Evolutionary conservation across 2,797 vertebrate genomes (phyloP), one percentile per base, ranked within the genome.

Genomic region (Crax fasciolata): DNA sequence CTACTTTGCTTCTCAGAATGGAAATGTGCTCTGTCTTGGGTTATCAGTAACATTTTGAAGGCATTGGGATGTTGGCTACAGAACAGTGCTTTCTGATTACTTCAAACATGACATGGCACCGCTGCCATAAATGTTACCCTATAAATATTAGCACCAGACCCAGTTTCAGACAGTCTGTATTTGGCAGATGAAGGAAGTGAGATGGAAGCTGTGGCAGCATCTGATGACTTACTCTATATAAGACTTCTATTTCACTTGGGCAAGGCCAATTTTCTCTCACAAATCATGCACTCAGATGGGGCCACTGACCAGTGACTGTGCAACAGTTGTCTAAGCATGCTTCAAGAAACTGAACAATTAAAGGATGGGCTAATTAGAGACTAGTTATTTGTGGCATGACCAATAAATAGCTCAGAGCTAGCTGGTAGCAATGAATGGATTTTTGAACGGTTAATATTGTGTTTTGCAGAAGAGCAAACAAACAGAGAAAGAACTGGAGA

Each of bases 391-490:
- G 52, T 89, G 76, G 58, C 41, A 71, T 0, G 0, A 28, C n/a
- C 59, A 62, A 21, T 55, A 91, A 92, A 44, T 52, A 12, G 9
- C 59, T 92, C 51, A 43, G 57, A 91, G 17, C 79, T 59, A 66
- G 10, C 54, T 91, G 19, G 55, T 63, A 78, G 51, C 48, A 88
- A 83, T 65, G 81, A 86, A 86, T 55, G 41, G 30, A 78, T 94
- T 78, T 94, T 76, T 93, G 80, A 92, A 89, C 30, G 35, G 35
- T 46, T 95, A 78, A 89, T 85, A 81, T 10, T 84, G n/a, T 73
- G 59, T 75, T 96, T 91, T 93, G 51, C 66, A 70, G 81, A 68
- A 92, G 32, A 85, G 82, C 30, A 94, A 95, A 84, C 58, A 89
- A 83, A 35, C 86, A 81, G 61, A 62, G 79, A 85, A 85, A 84